Conservation (phyloP, 2,797 vertebrate species). For the Erethizon dorsatum region DNA sequence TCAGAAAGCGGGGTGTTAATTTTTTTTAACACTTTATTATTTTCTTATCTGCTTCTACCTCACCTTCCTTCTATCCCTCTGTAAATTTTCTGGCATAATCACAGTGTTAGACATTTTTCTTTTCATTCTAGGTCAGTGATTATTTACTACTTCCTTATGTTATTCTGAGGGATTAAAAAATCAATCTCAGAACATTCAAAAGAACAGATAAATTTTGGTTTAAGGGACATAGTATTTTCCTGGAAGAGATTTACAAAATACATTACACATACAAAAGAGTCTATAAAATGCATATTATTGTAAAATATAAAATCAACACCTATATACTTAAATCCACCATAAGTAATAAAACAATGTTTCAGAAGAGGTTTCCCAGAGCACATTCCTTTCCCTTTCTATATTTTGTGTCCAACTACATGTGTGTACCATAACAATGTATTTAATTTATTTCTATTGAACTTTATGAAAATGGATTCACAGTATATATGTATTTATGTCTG, state of each 20-base stretch:
- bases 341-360: not conserved
- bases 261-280: not conserved
- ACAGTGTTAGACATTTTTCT: not conserved
- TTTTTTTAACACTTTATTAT: not conserved
- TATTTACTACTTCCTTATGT: not conserved
- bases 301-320: not conserved
- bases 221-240: not conserved
- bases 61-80: not conserved
- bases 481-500: not conserved
- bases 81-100: not conserved
- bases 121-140: not conserved
- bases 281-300: not conserved
- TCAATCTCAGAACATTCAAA: conserved; percentile 38
- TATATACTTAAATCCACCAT: not conserved
- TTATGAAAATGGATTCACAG: not conserved
- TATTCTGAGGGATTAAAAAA: not conserved
- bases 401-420: not conserved
- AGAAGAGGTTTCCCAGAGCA: not conserved
- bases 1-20: not conserved
- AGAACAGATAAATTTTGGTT: not conserved
- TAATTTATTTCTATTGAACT: not conserved
- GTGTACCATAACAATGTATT: not conserved
- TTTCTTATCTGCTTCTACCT: not conserved
- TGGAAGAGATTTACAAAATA: conserved; percentile 36
- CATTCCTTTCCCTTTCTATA: not conserved